Conservation (phyloP, 2,888 invertebrate species). For the Tipula confusa region DNA sequence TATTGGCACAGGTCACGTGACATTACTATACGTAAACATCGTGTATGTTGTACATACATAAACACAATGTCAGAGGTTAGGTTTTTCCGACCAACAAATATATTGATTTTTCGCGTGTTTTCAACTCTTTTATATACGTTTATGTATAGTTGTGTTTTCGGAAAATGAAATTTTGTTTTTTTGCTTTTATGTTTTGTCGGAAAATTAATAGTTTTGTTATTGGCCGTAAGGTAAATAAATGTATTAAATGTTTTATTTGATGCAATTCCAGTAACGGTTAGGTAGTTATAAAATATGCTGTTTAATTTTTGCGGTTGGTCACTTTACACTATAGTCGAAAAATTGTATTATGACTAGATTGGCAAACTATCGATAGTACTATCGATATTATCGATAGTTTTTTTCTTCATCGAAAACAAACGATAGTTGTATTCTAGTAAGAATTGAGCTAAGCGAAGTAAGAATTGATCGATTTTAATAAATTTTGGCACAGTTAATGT, state of each 20-base stretch:
- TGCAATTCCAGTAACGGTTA: too few species aligned
- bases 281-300: too few species aligned
- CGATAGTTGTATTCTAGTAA: too few species aligned
- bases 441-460: too few species aligned
- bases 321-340: too few species aligned
- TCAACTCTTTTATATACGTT: not conserved
- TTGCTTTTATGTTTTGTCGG: not conserved
- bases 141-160: not conserved
- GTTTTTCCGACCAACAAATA: not conserved
- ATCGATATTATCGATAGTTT: too few species aligned
- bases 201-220: not conserved
- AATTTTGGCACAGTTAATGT: too few species aligned
- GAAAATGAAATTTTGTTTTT: not conserved
- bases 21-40: not conserved
- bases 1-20: constrained; percentile 27
- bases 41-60: not conserved
- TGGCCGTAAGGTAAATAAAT: not conserved
- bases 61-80: not conserved
- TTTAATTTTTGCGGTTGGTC: too few species aligned
- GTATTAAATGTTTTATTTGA: not conserved
- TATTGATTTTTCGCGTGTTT: not conserved
- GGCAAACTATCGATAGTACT: too few species aligned
- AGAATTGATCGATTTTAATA: too few species aligned
- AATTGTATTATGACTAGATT: too few species aligned
- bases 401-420: too few species aligned